Evolutionary conservation across 2,888 invertebrate species (phyloP), one percentile per base, ranked within the genome.

Genomic region (Leptopterna dolabrata): DNA sequence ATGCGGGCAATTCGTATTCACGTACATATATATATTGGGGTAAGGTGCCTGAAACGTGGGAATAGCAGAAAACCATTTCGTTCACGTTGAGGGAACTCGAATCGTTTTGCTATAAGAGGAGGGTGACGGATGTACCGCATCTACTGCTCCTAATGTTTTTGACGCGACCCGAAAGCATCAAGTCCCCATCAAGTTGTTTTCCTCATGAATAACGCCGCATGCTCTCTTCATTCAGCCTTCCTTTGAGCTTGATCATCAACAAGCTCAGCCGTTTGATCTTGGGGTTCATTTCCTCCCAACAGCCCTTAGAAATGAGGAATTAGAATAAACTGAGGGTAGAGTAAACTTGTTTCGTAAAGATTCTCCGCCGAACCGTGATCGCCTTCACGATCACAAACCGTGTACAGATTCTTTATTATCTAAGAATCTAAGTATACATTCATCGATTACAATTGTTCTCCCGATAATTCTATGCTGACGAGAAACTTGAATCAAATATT

Each of bases 131-230:
- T 63, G 24, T 24, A 24, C 63, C 19, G 63, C 24, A 27, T 24
- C 63, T 63, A 63, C 63, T 63, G 63, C 63, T 63, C 63, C 63
- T 63, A 63, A 63, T 63, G 63, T 63, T 63, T 63, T 63, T 24
- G 63, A 63, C 63, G 9, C 55, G 13, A 1, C 63, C 63, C 0
- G 24, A 63, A 63, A 63, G 63, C 24, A 63, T 63, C 63, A 63
- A 63, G 63, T 27, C 27, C 27, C 63, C 63, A 63, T 63, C 24
- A 63, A 63, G 63, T 63, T 19, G 63, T 63, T 63, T 63, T 63
- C 63, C 63, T 63, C 63, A 19, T 63, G 63, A 63, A 63, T 63
- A 63, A 24, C 9, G 63, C 63, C 63, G 63, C 63, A 63, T 9
- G 63, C 63, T 19, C 63, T 13, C 63, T 24, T 13, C 24, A 63